Percentiles rank a stretch among this genome's conserved stretches.
Evolutionary conservation across 2,888 invertebrate species (phyloP).

Genomic region (Netelia inedita): DNA sequence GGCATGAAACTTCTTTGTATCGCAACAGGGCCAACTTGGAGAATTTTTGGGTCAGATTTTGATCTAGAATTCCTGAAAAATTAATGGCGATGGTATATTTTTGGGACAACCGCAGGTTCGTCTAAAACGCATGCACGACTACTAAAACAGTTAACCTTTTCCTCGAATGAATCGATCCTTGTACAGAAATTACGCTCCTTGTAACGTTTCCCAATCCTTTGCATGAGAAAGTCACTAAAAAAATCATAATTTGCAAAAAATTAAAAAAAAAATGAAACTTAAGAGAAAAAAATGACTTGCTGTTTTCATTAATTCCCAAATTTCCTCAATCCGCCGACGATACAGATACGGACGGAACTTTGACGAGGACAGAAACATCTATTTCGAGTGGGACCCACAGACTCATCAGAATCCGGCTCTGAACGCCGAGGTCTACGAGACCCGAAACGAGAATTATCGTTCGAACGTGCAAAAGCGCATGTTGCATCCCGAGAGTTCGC

Average conservation of each 20-base stretch:
- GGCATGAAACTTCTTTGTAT: too few relatives aligned
- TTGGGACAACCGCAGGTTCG: too few relatives aligned
- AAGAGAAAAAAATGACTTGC: background rate
- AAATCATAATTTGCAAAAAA: slow-evolving; percentile 12
- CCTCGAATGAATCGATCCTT: too few relatives aligned
- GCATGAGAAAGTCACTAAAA: background rate
- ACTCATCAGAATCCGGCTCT: slow-evolving; percentile 78
- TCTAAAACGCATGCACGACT: too few relatives aligned
- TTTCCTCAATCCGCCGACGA: background rate
- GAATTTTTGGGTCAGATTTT: too few relatives aligned
- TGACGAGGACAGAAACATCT: slow-evolving; percentile 79
- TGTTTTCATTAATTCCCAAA: background rate
- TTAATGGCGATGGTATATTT: too few relatives aligned
- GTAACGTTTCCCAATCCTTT: too few relatives aligned
- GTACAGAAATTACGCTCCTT: too few relatives aligned
- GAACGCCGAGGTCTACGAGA: slow-evolving; percentile 81
- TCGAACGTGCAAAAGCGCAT: slow-evolving; percentile 90
- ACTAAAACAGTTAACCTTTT: too few relatives aligned
- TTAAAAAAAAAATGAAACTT: background rate
- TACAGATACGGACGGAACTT: slow-evolving; percentile 79
- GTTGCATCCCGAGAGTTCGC: slow-evolving; percentile 88
- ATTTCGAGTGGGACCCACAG: slow-evolving; percentile 81
- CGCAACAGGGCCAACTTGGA: too few relatives aligned
- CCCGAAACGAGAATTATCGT: slow-evolving; percentile 82
- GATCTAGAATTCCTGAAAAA: too few relatives aligned